These are phyloP conservation scores for Pomatostomus ruficeps DNA, from an alignment of 2,113 vertebrate genomes.

Conservation along the genomic window DNA sequence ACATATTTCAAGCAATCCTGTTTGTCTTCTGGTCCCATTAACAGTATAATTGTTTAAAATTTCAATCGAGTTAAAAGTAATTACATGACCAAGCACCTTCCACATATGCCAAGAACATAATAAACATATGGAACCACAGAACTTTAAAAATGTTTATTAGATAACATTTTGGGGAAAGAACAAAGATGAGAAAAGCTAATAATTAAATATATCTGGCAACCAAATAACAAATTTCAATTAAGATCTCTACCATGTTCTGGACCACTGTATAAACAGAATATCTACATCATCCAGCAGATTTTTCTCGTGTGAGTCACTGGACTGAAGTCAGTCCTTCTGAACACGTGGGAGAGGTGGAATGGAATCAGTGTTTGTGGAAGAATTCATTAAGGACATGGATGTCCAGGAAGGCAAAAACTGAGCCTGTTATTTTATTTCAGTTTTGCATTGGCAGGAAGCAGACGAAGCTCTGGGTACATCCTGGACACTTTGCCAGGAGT, in stretches of 20 bases:
- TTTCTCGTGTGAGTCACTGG: background rate
- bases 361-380: background rate
- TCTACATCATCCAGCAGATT: background rate
- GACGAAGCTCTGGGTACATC: fast-evolving
- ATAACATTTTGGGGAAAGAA: background rate
- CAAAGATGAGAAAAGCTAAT: background rate
- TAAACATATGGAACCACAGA: background rate
- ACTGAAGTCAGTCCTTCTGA: background rate
- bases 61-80: background rate
- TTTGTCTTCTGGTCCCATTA: background rate
- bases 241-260: background rate
- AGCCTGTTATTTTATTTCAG: background rate
- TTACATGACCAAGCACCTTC: background rate
- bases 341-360: background rate
- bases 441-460: background rate
- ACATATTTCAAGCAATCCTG: background rate
- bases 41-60: background rate
- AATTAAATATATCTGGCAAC: background rate
- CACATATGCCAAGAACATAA: background rate
- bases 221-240: background rate
- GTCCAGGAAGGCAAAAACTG: background rate
- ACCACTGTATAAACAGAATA: background rate
- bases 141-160: background rate
- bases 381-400: background rate
- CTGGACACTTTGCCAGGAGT: background rate